phyloP scores from a whole-genome alignment of 2,797 vertebrate species.

The Pseudotriccus pelzelni region DNA sequence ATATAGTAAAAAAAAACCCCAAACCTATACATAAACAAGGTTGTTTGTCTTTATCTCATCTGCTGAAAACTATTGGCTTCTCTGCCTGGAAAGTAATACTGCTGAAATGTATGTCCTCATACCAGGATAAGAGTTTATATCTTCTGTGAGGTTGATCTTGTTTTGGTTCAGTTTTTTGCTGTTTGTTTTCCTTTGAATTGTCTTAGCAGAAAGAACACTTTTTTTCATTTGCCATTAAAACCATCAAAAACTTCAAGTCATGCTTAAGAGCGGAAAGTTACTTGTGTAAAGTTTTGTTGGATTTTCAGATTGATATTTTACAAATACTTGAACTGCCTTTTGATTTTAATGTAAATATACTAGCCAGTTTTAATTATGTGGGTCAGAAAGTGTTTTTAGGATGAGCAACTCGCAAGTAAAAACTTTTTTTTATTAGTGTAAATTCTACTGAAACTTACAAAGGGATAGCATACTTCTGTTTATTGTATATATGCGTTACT shows the following conservation, averaged over 20 bases:
- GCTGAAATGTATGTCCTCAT: background rate
- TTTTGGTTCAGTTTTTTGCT: background rate
- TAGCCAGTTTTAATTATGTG: background rate
- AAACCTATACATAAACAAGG: background rate
- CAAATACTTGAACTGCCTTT: background rate
- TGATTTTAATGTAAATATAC: background rate
- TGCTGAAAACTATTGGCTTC: background rate
- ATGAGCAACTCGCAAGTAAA: background rate
- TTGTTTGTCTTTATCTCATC: constrained; percentile 8
- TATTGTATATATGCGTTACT: background rate
- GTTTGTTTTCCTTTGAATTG: background rate
- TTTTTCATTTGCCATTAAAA: background rate
- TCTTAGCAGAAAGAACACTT: background rate
- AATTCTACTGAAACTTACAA: background rate
- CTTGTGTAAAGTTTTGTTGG: background rate
- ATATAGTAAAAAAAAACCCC: constrained; percentile 11
- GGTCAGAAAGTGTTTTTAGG: background rate
- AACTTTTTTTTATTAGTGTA: background rate
- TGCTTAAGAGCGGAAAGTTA: background rate
- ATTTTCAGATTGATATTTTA: background rate
- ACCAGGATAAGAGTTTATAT: background rate
- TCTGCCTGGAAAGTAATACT: background rate
- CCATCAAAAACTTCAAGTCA: background rate
- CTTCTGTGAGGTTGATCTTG: background rate
- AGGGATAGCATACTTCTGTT: background rate